Conservation (phyloP, 2,888 invertebrate species). For the Tipula unca region DNA sequence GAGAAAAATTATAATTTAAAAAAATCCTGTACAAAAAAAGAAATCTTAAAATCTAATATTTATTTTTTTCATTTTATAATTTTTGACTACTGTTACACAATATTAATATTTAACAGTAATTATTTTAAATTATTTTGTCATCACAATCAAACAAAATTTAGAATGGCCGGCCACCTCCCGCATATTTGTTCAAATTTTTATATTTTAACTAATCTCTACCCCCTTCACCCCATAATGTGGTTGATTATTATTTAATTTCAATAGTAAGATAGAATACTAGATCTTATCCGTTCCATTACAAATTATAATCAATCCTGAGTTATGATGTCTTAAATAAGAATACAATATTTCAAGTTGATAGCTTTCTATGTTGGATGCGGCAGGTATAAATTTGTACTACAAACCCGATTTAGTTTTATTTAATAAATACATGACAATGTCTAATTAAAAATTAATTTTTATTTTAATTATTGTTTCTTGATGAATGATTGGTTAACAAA, state of each 20-base stretch:
- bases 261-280: no score
- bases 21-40: neutral
- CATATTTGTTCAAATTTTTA: neutral
- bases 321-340: no score
- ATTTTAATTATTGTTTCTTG: no score
- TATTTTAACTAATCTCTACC: no score
- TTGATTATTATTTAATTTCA: neutral
- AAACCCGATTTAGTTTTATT: neutral
- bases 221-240: neutral
- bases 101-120: neutral
- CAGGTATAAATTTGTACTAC: neutral
- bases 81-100: neutral
- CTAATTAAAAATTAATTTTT: neutral
- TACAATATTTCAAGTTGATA: neutral
- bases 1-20: neutral
- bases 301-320: no score
- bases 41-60: neutral
- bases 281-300: no score
- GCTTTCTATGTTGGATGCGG: neutral
- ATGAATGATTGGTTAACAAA: neutral
- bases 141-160: neutral
- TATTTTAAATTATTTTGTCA: neutral
- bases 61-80: neutral
- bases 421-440: neutral
- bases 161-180: neutral